phyloP scores from a whole-genome alignment of 2,888 invertebrate species.

The Vanessa cardui region DNA sequence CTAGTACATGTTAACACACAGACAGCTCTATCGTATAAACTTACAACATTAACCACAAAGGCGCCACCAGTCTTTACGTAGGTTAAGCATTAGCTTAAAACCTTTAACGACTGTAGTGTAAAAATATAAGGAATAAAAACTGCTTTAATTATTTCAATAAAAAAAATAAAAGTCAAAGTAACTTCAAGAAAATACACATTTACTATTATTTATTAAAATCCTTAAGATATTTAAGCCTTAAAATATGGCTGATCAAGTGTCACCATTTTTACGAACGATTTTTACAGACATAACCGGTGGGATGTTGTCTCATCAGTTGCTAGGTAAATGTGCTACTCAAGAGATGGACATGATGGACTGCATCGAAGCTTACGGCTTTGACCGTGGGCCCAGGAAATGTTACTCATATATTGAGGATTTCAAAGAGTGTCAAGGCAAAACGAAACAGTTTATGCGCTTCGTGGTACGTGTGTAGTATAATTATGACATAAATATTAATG shows the following conservation, averaged over 20 bases:
- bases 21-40: too few relatives aligned
- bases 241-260: constrained; percentile 49
- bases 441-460: constrained; percentile 83
- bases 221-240: neutral
- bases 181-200: neutral
- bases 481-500: neutral
- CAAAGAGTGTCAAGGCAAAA: constrained; percentile 83
- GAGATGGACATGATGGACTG: constrained; percentile 89
- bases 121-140: too few relatives aligned
- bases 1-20: too few relatives aligned
- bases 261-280: constrained; percentile 85
- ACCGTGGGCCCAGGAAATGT: constrained; percentile 84
- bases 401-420: constrained; percentile 84
- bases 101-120: too few relatives aligned
- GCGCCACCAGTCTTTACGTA: too few relatives aligned
- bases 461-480: constrained; percentile 56
- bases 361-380: constrained; percentile 88
- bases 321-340: constrained; percentile 84
- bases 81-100: too few relatives aligned
- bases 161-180: neutral
- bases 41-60: too few relatives aligned
- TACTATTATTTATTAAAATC: neutral
- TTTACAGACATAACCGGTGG: constrained; percentile 86
- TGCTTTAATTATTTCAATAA: neutral
- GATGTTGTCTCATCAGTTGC: constrained; percentile 84